Evolutionary conservation across 2,797 vertebrate genomes (phyloP).

Genomic region (Poecilia velifera): DNA sequence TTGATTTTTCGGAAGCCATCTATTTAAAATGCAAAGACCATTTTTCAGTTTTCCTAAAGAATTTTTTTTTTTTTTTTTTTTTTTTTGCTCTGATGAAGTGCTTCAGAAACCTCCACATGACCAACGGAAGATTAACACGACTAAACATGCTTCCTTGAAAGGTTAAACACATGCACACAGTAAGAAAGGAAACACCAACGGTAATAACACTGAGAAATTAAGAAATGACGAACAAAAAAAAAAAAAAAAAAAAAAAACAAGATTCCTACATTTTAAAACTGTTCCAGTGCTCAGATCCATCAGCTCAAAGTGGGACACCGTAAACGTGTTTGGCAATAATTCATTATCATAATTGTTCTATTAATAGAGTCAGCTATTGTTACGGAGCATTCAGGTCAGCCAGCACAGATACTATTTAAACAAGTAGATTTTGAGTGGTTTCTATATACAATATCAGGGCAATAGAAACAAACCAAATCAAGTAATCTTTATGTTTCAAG

Average conservation of each 20-base stretch:
- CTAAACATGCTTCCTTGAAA: background rate
- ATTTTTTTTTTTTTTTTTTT: background rate
- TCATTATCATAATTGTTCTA: conserved; percentile 80
- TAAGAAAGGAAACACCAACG: background rate
- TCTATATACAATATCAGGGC: conserved; percentile 17
- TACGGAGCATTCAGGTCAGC: conserved; percentile 66
- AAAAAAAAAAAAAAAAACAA: background rate
- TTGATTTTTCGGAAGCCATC: background rate
- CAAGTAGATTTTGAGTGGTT: conserved; percentile 55
- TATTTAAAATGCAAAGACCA: background rate
- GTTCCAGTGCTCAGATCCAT: conserved; percentile 47
- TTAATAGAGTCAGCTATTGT: conserved; percentile 73
- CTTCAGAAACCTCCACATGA: background rate
- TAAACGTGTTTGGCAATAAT: conserved; percentile 76
- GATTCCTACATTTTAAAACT: background rate
- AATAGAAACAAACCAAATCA: background rate
- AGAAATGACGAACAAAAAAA: background rate
- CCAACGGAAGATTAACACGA: background rate
- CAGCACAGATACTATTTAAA: conserved; percentile 64
- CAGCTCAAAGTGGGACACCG: conserved; percentile 71
- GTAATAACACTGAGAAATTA: background rate
- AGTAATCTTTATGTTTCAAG: background rate
- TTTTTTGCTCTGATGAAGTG: background rate
- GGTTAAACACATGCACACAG: background rate
- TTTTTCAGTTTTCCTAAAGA: background rate